phyloP scores from a whole-genome alignment of 2,797 vertebrate species.

The Crenichthys baileyi region DNA sequence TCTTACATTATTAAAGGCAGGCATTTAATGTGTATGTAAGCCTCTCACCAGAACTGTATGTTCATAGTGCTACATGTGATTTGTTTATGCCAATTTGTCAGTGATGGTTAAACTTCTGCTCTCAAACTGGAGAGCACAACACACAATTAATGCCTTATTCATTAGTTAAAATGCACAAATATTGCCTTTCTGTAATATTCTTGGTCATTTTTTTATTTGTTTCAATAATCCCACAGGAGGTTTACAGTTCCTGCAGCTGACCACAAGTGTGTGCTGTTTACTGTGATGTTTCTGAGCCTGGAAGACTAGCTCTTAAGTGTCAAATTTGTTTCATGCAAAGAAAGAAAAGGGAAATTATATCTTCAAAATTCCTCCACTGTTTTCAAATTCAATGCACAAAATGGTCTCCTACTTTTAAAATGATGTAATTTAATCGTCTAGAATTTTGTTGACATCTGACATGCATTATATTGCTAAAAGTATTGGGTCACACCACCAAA shows the following conservation, averaged over 20 bases:
- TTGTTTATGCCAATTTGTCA: constrained; percentile 8
- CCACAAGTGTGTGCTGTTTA: constrained; percentile 58
- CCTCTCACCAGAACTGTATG: too few species aligned
- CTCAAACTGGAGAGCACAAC: not conserved
- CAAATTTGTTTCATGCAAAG: not conserved
- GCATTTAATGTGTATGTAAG: not conserved
- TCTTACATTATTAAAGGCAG: not conserved
- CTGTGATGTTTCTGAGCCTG: constrained; percentile 2
- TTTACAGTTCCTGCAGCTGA: constrained; percentile 21
- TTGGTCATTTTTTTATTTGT: constrained; percentile 13
- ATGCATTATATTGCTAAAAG: too few species aligned
- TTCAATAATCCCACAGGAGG: not conserved
- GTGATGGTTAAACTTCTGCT: constrained; percentile 9
- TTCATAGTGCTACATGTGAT: constrained; percentile 27
- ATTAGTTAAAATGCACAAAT: constrained; percentile 81
- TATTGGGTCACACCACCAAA: too few species aligned
- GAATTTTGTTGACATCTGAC: not conserved
- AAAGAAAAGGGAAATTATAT: not conserved
- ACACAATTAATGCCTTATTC: constrained; percentile 65
- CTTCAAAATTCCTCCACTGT: not conserved
- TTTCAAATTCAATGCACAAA: not conserved
- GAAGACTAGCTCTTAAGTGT: not conserved
- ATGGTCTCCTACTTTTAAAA: not conserved
- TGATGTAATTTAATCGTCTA: not conserved
- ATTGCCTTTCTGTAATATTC: constrained; percentile 71